These are phyloP conservation scores for Zosterops lateralis DNA, from an alignment of 2,113 vertebrate species.

Conservation along the genomic window DNA sequence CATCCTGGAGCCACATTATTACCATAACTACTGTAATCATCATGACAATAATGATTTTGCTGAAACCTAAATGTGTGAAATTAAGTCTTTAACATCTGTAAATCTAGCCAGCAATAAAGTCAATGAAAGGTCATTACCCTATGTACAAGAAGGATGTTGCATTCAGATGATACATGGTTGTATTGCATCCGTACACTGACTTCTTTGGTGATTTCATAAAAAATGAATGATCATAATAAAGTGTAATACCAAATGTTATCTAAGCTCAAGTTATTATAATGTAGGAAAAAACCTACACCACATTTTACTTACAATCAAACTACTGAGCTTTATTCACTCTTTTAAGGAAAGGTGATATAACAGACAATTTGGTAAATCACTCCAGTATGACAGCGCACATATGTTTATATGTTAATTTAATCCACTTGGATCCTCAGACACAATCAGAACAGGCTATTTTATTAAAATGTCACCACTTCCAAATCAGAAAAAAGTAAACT, in stretches of 20 bases:
- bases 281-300: not conserved
- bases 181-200: not conserved
- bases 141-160: not conserved
- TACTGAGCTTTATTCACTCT: not conserved
- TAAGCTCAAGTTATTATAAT: not conserved
- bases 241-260: not conserved
- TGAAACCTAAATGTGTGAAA: conserved; percentile 71
- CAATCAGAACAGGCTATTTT: not conserved
- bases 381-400: not conserved
- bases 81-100: conserved; percentile 62
- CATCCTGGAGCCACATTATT: conserved; percentile 50
- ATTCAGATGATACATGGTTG: not conserved
- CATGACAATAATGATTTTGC: conserved; percentile 56
- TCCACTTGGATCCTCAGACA: not conserved
- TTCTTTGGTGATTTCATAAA: not conserved
- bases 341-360: not conserved
- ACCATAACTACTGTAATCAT: conserved; percentile 60
- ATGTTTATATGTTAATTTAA: not conserved
- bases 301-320: not conserved
- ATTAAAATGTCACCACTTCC: not conserved
- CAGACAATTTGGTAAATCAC: not conserved
- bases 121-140: conserved; percentile 22
- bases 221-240: not conserved
- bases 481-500: not conserved
- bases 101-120: conserved; percentile 46